Conservation (phyloP, 2,113 vertebrate genomes). For the Bothrops jararaca region DNA sequence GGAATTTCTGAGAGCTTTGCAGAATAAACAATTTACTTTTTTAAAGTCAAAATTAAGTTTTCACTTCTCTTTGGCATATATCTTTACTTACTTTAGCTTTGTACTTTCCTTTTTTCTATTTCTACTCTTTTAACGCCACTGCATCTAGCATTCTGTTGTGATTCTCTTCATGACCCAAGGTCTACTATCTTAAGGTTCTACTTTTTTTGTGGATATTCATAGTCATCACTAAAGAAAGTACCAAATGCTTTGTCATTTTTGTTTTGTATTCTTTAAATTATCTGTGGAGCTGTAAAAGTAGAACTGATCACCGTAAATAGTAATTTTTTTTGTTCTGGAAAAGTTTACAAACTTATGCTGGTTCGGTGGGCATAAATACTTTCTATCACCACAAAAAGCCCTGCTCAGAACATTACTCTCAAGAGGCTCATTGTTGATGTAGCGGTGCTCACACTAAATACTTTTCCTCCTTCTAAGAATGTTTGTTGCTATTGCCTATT, state of each 20-base stretch:
- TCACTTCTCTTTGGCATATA: neutral
- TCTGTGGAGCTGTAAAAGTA: accelerated
- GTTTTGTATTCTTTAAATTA: constrained; percentile 14
- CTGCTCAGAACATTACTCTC: neutral
- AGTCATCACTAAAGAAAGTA: neutral
- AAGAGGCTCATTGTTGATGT: neutral
- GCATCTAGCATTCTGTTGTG: neutral
- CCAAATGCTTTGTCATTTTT: neutral
- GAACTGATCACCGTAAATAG: neutral
- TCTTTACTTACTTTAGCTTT: neutral
- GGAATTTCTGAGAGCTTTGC: neutral
- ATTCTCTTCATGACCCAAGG: neutral
- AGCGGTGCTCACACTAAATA: neutral
- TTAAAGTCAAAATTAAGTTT: neutral
- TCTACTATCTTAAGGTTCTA: neutral
- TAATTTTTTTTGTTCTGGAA: neutral
- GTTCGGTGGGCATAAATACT: constrained; percentile 14
- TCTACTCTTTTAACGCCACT: neutral
- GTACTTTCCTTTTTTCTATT: neutral
- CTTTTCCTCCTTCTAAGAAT: constrained; percentile 1
- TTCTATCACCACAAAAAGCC: neutral
- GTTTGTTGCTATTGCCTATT: neutral
- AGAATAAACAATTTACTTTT: neutral
- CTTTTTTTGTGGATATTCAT: neutral
- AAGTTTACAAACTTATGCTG: neutral